These are phyloP conservation scores for Thalassarche chlororhynchos DNA, from an alignment of 2,113 vertebrate species.

Conservation along the genomic window DNA sequence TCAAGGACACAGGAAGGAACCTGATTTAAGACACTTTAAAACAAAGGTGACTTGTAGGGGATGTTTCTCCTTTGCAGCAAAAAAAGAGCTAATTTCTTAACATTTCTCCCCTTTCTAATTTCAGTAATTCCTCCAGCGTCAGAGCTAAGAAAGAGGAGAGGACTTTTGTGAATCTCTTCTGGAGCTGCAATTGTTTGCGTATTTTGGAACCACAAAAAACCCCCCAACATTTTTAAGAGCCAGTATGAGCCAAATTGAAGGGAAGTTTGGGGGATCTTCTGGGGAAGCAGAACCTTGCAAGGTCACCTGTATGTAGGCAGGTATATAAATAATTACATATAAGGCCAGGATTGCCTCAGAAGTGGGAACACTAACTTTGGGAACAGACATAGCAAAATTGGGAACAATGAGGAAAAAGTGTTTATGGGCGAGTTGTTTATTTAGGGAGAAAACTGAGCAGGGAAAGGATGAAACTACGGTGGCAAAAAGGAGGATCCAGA, in stretches of 20 bases:
- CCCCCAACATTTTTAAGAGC: background rate
- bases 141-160: background rate
- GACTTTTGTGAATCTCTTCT: background rate
- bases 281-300: background rate
- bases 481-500: background rate
- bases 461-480: accelerated
- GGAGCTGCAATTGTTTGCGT: background rate
- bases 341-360: background rate
- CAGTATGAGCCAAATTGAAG: background rate
- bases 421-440: background rate
- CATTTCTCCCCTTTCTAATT: background rate
- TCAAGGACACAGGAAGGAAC: background rate
- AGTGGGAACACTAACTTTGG: background rate
- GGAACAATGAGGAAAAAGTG: background rate
- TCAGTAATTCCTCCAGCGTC: background rate
- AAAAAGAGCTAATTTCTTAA: background rate
- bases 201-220: background rate
- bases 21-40: background rate
- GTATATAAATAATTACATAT: background rate
- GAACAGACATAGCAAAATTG: background rate
- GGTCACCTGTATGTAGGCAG: background rate
- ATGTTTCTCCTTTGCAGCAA: background rate
- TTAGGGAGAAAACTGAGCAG: background rate
- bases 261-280: background rate
- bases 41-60: background rate